Conservation (phyloP, 1,140 invertebrate species). For the Lasaia peninsularis region DNA sequence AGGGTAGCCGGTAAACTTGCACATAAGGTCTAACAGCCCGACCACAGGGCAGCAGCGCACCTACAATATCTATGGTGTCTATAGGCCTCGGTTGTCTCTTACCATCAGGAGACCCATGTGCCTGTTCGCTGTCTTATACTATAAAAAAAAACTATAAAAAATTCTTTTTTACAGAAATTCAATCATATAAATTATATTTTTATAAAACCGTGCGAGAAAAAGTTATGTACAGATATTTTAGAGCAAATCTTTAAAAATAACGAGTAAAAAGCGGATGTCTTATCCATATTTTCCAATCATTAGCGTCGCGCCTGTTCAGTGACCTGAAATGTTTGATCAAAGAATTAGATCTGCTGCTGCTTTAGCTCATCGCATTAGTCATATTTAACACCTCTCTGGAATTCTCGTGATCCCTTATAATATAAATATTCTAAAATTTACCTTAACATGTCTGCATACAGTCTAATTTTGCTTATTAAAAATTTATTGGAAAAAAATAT, state of each 20-base stretch:
- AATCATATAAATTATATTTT: no score
- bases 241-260: neutral
- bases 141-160: no score
- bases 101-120: no score
- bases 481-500: neutral
- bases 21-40: no score
- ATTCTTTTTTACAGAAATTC: no score
- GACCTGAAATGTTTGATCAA: constrained; percentile 46
- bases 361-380: constrained; percentile 38
- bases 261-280: neutral
- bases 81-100: no score
- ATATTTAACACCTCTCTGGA: constrained; percentile 34
- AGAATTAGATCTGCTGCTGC: constrained; percentile 40
- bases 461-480: neutral
- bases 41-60: no score
- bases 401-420: constrained; percentile 4
- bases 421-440: neutral
- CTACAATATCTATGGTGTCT: no score
- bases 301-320: constrained; percentile 32
- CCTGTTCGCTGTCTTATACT: no score
- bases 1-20: no score
- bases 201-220: no score
- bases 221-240: neutral
- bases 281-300: constrained; percentile 14
- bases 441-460: neutral